Conservation (phyloP, 2,113 vertebrate genomes). For the Plecturocebus donacophilus region DNA sequence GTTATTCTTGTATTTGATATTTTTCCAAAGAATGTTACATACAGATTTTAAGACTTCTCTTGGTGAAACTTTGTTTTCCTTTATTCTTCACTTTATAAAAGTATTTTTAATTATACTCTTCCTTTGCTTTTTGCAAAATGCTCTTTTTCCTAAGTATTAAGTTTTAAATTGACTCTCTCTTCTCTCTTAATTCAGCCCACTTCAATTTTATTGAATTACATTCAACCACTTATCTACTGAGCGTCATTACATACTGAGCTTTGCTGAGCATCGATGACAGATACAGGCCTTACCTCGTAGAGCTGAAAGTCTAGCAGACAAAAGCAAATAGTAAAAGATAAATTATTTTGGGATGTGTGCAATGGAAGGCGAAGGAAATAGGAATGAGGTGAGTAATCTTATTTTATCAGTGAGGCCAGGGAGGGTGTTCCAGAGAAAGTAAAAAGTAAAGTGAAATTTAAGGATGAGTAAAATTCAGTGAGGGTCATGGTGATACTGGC, state of each 20-base stretch:
- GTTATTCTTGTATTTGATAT: neutral
- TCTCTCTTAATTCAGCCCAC: neutral
- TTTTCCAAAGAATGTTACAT: neutral
- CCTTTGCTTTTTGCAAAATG: neutral
- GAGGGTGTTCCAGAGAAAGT: neutral
- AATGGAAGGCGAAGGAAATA: neutral
- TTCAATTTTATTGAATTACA: neutral
- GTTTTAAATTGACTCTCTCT: neutral
- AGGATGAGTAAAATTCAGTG: neutral
- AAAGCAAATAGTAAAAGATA: neutral
- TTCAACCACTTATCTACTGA: neutral
- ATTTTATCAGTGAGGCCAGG: neutral
- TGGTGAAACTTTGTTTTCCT: neutral
- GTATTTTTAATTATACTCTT: neutral
- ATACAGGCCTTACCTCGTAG: neutral
- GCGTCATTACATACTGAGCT: neutral
- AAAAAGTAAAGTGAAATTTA: neutral
- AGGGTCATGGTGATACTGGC: neutral
- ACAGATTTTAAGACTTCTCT: neutral
- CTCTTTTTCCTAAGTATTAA: neutral
- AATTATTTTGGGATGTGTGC: neutral
- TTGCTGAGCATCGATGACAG: neutral
- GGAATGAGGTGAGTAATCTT: neutral
- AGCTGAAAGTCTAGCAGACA: neutral
- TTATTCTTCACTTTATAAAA: neutral